A percentile compares a stretch with the other conserved stretches of the same genome.
Conservation (phyloP, 2,797 vertebrate species). For the Natrix natrix region DNA sequence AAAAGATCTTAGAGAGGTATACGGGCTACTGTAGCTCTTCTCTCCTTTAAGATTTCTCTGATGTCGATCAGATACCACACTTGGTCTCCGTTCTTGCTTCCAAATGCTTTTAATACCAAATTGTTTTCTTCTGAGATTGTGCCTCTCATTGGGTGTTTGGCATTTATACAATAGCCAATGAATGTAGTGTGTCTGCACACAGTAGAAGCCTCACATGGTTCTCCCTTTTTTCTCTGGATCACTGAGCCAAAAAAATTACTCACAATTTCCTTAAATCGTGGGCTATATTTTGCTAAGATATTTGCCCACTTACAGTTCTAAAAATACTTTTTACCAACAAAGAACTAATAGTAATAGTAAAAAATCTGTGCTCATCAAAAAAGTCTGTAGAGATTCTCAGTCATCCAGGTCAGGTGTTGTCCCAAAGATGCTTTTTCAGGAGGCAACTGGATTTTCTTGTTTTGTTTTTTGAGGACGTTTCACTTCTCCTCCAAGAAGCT, state of each 20-base stretch:
- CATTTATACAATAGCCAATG: background rate
- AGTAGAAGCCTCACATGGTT: background rate
- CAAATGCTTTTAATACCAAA: background rate
- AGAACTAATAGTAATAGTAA: background rate
- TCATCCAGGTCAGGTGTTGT: too few species aligned
- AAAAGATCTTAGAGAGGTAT: background rate
- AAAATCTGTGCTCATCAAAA: background rate
- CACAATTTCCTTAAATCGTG: background rate
- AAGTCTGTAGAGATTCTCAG: too few species aligned
- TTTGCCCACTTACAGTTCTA: background rate
- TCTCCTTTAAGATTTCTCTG: background rate
- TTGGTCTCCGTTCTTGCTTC: background rate
- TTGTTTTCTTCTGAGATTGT: background rate
- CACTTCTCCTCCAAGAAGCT: too few species aligned
- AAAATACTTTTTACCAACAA: background rate
- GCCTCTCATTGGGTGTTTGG: background rate
- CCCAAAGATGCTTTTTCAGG: too few species aligned
- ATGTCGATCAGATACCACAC: background rate
- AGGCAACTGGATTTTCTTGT: too few species aligned
- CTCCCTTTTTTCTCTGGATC: background rate
- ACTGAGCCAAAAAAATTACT: background rate
- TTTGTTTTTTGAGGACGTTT: too few species aligned
- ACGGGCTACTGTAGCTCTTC: background rate
- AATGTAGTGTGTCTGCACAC: background rate
- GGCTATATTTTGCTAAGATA: background rate